Evolutionary conservation across 2,888 invertebrate genomes (phyloP).

Genomic region (Lithophane socia): DNA sequence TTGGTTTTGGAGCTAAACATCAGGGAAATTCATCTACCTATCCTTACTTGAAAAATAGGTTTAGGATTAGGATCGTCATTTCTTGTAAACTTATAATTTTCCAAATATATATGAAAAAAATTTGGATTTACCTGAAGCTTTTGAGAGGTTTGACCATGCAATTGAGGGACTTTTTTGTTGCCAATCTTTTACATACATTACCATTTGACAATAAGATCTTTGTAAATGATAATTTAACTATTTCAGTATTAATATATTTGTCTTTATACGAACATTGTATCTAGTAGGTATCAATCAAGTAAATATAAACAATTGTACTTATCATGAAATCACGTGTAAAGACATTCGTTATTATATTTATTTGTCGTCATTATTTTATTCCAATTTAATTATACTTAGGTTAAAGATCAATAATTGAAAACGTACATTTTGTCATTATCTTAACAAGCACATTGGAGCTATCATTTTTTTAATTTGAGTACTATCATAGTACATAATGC

Average conservation of each 20-base stretch:
- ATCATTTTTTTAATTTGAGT: not conserved
- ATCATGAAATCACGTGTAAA: constrained; percentile 59
- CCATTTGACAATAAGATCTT: not conserved
- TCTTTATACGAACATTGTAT: constrained; percentile 32
- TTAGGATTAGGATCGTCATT: not conserved
- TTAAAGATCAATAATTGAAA: constrained; percentile 42
- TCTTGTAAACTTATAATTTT: not conserved
- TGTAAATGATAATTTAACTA: constrained; percentile 28
- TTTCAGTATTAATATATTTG: constrained; percentile 12
- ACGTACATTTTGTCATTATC: constrained; percentile 23
- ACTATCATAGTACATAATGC: not conserved
- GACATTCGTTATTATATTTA: constrained; percentile 35
- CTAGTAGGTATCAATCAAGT: constrained; percentile 40
- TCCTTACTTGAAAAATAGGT: not conserved
- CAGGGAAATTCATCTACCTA: not conserved
- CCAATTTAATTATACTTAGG: constrained; percentile 39
- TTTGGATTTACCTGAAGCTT: constrained; percentile 22
- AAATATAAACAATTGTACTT: constrained; percentile 51
- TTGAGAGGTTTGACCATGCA: not conserved
- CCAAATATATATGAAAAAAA: not conserved
- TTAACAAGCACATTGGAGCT: not conserved
- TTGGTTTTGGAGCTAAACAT: not conserved
- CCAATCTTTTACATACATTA: not conserved
- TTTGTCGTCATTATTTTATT: constrained; percentile 34
- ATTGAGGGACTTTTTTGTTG: not conserved